Percentiles rank a stretch among this genome's conserved stretches.
Conservation (phyloP, 2,113 vertebrate genomes). For the Barbus barbus region DNA sequence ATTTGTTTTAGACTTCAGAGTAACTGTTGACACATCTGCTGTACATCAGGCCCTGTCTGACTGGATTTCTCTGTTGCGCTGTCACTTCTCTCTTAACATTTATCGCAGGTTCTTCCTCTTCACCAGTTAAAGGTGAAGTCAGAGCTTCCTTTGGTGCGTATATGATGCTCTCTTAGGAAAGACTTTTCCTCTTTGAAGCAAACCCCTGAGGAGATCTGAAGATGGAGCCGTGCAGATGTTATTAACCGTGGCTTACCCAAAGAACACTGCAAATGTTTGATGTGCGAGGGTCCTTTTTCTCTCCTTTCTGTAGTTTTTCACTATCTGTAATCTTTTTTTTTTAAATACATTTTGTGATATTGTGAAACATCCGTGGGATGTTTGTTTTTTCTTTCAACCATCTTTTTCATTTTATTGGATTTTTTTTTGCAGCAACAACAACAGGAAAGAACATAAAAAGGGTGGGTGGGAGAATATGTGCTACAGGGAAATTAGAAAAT, state of each 20-base stretch:
- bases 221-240: neutral
- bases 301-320: slow-evolving; percentile 2
- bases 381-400: neutral
- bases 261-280: slow-evolving; percentile 36
- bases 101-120: neutral
- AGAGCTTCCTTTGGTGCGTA: neutral
- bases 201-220: slow-evolving; percentile 52
- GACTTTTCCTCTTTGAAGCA: slow-evolving; percentile 46
- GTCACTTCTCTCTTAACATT: neutral
- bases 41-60: neutral
- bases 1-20: neutral
- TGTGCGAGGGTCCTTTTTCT: slow-evolving; percentile 4
- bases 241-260: slow-evolving; percentile 11
- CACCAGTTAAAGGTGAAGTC: slow-evolving; percentile 14
- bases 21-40: neutral
- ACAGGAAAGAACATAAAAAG: neutral
- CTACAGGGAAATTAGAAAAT: neutral
- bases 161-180: neutral
- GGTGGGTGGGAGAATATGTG: neutral
- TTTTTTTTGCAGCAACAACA: neutral
- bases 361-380: neutral
- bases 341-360: neutral
- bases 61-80: neutral
- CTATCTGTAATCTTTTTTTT: slow-evolving; percentile 14
- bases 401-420: neutral